Percentiles rank a stretch among this genome's conserved stretches.
Conservation (phyloP, 2,888 invertebrate species). For the Pyrochroa serraticornis region DNA sequence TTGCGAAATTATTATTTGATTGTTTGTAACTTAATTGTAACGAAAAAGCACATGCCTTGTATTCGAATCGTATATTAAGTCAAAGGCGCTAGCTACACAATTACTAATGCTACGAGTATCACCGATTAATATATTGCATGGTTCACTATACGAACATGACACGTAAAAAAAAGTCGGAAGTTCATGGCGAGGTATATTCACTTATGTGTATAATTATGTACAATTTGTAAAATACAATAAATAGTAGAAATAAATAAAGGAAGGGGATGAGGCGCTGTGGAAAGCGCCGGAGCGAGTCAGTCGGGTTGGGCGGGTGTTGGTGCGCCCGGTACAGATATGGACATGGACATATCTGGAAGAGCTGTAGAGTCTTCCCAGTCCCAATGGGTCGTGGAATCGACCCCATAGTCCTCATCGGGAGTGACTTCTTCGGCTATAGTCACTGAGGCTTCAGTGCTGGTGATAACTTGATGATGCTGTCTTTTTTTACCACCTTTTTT, state of each 20-base stretch:
- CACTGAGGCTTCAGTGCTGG: slow-evolving; percentile 59
- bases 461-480: slow-evolving; percentile 54
- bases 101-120: slow-evolving; percentile 29
- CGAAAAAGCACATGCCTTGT: slow-evolving; percentile 24
- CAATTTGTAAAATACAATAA: slow-evolving; percentile 57
- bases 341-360: slow-evolving; percentile 46
- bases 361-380: slow-evolving; percentile 56
- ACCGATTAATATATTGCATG: slow-evolving; percentile 25
- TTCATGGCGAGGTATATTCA: slow-evolving; percentile 42
- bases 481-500: slow-evolving; percentile 57
- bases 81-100: slow-evolving; percentile 25
- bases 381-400: slow-evolving; percentile 55
- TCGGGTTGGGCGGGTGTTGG: slow-evolving; percentile 47
- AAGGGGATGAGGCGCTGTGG: slow-evolving; percentile 35
- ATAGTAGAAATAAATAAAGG: slow-evolving; percentile 58
- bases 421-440: slow-evolving; percentile 60
- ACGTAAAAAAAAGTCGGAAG: slow-evolving; percentile 27
- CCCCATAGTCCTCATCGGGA: slow-evolving; percentile 55
- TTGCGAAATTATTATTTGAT: no score
- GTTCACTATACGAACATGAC: slow-evolving; percentile 23
- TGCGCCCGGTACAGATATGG: slow-evolving; percentile 37
- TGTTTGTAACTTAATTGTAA: slow-evolving; percentile 9
- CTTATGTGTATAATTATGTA: slow-evolving; percentile 53
- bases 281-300: slow-evolving; percentile 47
- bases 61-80: slow-evolving; percentile 24